Base-by-base conservation (phyloP, 2,888 invertebrate genomes). In the Drosophila neotestacea region DNA sequence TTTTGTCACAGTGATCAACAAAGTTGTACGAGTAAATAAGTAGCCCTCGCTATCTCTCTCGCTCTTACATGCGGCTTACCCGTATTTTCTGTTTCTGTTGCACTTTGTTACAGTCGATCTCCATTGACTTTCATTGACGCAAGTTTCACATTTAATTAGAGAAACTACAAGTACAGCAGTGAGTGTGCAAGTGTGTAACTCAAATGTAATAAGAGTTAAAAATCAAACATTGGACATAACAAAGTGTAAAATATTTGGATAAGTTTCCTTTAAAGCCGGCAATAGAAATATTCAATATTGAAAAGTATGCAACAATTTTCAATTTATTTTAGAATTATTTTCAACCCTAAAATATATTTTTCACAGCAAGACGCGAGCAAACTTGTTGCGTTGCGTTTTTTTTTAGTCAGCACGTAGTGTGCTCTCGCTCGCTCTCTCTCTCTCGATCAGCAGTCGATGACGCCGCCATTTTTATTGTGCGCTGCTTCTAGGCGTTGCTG, bases 401-500 rank as follows among this genome's bases (percentile, higher is more conserved):
- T 58, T 70, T 34, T 34, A 46, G 52, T 32, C 51, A 36, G 61
- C 42, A 30, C 41, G 36, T 86, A 77, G 46, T 13, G 79, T 78
- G 66, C 47, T 70, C 84, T 64, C 84, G 68, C 86, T 86, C 71
- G 28, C 88, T 46, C 47, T 16, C 22, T 16, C 22, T 22, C 52
- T 42, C 16, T 42, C 62, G 62, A 72, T 71, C 60, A 27, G 27
- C 60, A 27, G 27, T 32, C 58, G 48, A 34, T 16, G 41, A 41
- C 54, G 73, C 70, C 89, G 88, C 88, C 86, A 89, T 87, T 76
- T 89, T 86, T 51, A 64, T 78, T 69, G 59, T 76, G 70, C 79
- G 65, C 85, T 77, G 81, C 85, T 88, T 89, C 80, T 89, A 88
- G 86, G 86, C 89, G 86, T 86, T 89, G 89, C 74, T 86, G 86